Percentiles rank a stretch among this genome's conserved stretches.
Evolutionary conservation across 2,113 vertebrate species (phyloP).

Genomic region (crab-eating macaque (Macaca fascicularis)): DNA sequence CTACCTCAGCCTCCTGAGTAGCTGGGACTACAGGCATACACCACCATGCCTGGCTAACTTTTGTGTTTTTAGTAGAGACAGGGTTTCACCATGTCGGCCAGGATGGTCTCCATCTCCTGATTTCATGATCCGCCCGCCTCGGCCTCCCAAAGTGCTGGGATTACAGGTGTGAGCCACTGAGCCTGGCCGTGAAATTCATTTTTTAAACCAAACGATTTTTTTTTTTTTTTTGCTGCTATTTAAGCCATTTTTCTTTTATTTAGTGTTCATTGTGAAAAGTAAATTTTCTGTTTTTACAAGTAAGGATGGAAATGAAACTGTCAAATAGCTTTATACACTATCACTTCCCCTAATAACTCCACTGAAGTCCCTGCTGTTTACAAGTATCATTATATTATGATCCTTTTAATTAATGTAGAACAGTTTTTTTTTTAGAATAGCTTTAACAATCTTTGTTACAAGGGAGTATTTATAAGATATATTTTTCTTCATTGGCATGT

Average conservation of each 20-base stretch:
- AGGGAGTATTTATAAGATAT: not conserved
- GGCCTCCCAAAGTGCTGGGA: no score
- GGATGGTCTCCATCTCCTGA: no score
- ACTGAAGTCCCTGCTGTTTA: not conserved
- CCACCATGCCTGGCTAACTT: no score
- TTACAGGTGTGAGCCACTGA: no score
- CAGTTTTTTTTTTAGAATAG: not conserved
- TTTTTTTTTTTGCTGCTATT: not conserved
- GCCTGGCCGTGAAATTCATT: no score
- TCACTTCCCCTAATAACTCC: not conserved
- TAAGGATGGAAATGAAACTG: not conserved
- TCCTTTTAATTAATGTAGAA: slow-evolving; percentile 11
- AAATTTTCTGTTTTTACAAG: not conserved
- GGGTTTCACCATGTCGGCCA: no score
- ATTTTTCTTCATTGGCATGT: not conserved
- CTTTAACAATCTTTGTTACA: not conserved
- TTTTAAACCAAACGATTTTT: not conserved
- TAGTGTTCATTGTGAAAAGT: not conserved
- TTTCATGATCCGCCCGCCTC: no score
- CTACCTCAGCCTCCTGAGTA: no score
- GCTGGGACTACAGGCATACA: no score
- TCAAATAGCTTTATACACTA: not conserved
- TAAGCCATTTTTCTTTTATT: not conserved
- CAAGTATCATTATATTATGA: not conserved
- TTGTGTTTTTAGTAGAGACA: no score